Percentiles rank a stretch among this genome's conserved stretches.
These are phyloP conservation scores for Sebastes variabilis DNA, from an alignment of 2,797 vertebrate genomes.

Conservation along the genomic window DNA sequence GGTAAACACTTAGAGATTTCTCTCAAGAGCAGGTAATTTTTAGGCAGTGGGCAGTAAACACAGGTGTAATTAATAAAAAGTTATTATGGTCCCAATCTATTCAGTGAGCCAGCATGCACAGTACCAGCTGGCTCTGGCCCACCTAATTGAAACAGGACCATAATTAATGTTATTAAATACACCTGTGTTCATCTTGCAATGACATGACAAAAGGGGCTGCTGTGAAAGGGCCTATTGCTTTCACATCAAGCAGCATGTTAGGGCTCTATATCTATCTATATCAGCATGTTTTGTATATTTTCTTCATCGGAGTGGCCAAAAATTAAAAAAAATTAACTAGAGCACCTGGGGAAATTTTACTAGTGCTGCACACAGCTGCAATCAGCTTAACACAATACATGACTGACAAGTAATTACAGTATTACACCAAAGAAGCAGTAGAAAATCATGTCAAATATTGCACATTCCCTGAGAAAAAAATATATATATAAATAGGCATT, in stretches of 20 bases:
- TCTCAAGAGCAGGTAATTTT: not conserved
- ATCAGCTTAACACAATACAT: not conserved
- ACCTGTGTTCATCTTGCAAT: not conserved
- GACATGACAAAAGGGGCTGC: not conserved
- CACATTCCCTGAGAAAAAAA: not conserved
- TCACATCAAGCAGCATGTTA: not conserved
- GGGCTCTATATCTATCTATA: not conserved
- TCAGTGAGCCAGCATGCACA: not conserved
- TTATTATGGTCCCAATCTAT: not conserved
- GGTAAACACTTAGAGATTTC: not conserved
- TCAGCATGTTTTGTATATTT: not conserved
- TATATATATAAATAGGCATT: not conserved
- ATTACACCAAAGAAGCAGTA: not conserved
- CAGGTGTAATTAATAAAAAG: not conserved
- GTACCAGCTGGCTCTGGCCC: not conserved
- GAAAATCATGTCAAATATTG: not conserved
- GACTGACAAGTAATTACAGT: not conserved
- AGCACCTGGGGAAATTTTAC: not conserved
- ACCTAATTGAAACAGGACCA: not conserved
- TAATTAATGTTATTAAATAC: not conserved
- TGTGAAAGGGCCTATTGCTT: not conserved
- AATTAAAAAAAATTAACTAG: not conserved
- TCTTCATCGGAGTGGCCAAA: slow-evolving; percentile 9
- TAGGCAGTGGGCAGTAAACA: not conserved
- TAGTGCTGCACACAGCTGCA: not conserved